Conservation (phyloP, 2,888 invertebrate species). For the Celastrina argiolus region DNA sequence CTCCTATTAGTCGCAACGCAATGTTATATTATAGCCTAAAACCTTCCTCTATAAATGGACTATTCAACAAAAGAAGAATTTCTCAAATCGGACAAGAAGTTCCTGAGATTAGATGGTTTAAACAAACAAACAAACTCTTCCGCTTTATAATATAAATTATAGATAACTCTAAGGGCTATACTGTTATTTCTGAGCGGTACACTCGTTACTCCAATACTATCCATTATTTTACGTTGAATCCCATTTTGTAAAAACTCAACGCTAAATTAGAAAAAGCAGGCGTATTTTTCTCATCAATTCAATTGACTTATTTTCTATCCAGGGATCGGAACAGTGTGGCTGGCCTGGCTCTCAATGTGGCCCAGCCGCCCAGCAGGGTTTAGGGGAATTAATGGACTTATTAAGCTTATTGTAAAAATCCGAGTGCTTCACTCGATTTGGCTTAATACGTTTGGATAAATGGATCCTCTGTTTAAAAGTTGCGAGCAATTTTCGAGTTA, state of each 20-base stretch:
- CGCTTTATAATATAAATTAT: too few species aligned
- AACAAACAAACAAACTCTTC: too few species aligned
- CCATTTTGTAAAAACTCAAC: neutral
- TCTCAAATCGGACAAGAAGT: too few species aligned
- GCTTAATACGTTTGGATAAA: conserved; percentile 13
- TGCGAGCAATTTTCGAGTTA: neutral
- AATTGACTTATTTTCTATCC: conserved; percentile 32
- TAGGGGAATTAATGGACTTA: conserved; percentile 49
- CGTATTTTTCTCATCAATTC: conserved; percentile 33
- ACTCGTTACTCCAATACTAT: too few species aligned
- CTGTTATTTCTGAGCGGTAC: too few species aligned
- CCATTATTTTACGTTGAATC: too few species aligned
- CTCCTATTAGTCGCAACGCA: too few species aligned
- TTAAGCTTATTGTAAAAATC: conserved; percentile 50
- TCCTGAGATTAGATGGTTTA: too few species aligned
- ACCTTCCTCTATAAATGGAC: too few species aligned
- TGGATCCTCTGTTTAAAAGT: neutral
- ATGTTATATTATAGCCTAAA: too few species aligned
- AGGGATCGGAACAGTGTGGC: conserved; percentile 34
- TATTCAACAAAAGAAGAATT: too few species aligned
- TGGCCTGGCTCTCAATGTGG: conserved; percentile 35
- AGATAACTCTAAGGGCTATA: too few species aligned
- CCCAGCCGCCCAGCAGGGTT: conserved; percentile 51
- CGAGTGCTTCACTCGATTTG: conserved; percentile 5
- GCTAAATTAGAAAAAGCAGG: conserved; percentile 23